Evolutionary conservation across 1,140 invertebrate genomes (phyloP).

Genomic region (Acyrthosiphon pisum): DNA sequence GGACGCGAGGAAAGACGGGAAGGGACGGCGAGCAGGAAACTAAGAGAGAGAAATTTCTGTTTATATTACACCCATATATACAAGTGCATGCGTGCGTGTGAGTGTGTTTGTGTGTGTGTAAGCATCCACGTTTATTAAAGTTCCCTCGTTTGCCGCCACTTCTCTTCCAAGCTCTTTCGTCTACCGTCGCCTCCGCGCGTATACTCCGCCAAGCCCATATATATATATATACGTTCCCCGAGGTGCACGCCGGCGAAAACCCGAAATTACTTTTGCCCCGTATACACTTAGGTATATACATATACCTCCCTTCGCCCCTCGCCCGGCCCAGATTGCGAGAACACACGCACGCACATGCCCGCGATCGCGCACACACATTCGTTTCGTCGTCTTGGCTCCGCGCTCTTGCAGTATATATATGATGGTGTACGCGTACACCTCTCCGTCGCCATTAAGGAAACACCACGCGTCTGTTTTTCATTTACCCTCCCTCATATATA

Average conservation of each 20-base stretch:
- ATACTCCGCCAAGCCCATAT: neutral
- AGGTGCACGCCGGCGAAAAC: conserved; percentile 30
- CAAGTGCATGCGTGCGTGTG: neutral
- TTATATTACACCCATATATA: conserved; percentile 8
- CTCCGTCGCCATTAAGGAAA: conserved; percentile 27
- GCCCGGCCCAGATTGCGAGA: neutral
- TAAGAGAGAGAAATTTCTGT: conserved; percentile 37
- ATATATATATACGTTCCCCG: neutral
- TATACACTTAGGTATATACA: neutral
- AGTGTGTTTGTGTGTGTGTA: conserved; percentile 18
- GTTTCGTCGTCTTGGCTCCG: conserved; percentile 7
- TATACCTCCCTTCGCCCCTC: neutral
- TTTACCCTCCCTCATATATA: neutral
- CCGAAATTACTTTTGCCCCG: conserved; percentile 49
- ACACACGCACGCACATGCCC: neutral
- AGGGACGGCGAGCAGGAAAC: neutral
- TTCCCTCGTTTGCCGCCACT: conserved; percentile 13
- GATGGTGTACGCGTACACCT: neutral
- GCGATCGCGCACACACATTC: neutral
- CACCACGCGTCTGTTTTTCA: conserved; percentile 26
- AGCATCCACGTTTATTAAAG: conserved; percentile 51
- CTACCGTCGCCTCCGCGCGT: neutral
- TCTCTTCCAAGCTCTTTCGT: conserved; percentile 32
- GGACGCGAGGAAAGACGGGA: neutral
- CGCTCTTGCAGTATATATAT: neutral